phyloP scores from a whole-genome alignment of 2,888 invertebrate genomes.

The Diarsia brunnea region DNA sequence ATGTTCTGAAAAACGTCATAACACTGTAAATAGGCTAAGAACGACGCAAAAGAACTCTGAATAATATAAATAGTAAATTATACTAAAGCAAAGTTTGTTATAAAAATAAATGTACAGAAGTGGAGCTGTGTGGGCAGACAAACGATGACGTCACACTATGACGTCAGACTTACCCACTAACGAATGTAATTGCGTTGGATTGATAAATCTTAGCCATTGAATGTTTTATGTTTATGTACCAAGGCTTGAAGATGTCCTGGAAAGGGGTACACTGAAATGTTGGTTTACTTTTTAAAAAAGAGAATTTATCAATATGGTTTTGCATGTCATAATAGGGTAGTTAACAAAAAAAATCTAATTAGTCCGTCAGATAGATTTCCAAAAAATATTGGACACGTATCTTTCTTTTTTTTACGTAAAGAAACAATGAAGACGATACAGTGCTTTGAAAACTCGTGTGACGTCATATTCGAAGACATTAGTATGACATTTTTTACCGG shows the following conservation, averaged over 20 bases:
- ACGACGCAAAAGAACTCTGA: not conserved
- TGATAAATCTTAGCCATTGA: conserved; percentile 39
- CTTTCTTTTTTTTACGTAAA: too few relatives aligned
- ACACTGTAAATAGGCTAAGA: not conserved
- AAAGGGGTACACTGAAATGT: not conserved
- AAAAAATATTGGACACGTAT: too few relatives aligned
- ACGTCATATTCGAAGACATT: too few relatives aligned
- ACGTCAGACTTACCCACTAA: conserved; percentile 50
- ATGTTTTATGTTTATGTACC: conserved; percentile 27
- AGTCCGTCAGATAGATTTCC: too few relatives aligned
- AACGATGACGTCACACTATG: conserved; percentile 54
- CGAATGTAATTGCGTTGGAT: conserved; percentile 33
- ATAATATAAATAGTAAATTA: conserved; percentile 31
- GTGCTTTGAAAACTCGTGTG: too few relatives aligned
- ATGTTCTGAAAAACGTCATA: not conserved
- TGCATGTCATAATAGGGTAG: not conserved
- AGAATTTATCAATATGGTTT: not conserved
- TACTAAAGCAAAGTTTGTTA: conserved; percentile 38
- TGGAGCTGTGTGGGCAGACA: conserved; percentile 50
- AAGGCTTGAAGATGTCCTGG: not conserved
- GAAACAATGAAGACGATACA: too few relatives aligned
- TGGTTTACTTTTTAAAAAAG: not conserved
- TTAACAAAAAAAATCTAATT: too few relatives aligned
- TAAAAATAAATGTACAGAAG: conserved; percentile 58
- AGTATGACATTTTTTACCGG: too few relatives aligned